Percentiles rank a stretch among this genome's conserved stretches.
Evolutionary conservation across 2,797 vertebrate species (phyloP).

Genomic region (Premnoplex brunnescens): DNA sequence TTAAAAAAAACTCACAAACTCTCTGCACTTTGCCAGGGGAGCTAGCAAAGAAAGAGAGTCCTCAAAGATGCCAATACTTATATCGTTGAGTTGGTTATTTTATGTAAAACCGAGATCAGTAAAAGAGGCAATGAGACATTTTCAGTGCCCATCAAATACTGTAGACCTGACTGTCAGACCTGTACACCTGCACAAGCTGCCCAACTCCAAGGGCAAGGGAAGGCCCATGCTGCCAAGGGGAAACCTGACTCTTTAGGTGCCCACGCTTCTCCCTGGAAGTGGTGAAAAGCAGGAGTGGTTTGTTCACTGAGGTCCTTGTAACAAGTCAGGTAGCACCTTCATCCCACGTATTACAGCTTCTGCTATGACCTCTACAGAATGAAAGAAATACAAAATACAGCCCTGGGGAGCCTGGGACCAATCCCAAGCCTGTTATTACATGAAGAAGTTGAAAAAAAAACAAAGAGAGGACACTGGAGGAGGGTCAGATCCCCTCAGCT

Average conservation of each 20-base stretch:
- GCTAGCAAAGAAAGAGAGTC: neutral
- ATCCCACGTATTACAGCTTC: neutral
- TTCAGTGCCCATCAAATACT: neutral
- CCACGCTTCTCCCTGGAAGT: rapidly evolving
- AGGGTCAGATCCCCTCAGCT: neutral
- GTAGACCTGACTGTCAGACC: neutral
- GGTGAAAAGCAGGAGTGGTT: neutral
- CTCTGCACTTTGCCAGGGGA: neutral
- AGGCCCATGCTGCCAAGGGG: neutral
- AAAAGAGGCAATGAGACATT: neutral
- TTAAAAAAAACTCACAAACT: constrained; percentile 28
- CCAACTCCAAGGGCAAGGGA: neutral
- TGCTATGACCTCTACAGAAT: neutral
- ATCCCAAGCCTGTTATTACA: neutral
- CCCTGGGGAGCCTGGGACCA: neutral
- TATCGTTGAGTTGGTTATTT: neutral
- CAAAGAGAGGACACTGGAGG: neutral
- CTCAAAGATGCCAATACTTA: constrained; percentile 19
- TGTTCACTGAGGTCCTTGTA: neutral
- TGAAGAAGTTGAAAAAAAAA: rapidly evolving
- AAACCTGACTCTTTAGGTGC: neutral
- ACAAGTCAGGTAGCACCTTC: neutral
- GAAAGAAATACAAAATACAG: neutral
- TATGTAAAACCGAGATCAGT: neutral
- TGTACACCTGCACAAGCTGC: neutral